Base-by-base conservation (phyloP, 1,140 invertebrate species). In the Cheumatopsyche charites region DNA sequence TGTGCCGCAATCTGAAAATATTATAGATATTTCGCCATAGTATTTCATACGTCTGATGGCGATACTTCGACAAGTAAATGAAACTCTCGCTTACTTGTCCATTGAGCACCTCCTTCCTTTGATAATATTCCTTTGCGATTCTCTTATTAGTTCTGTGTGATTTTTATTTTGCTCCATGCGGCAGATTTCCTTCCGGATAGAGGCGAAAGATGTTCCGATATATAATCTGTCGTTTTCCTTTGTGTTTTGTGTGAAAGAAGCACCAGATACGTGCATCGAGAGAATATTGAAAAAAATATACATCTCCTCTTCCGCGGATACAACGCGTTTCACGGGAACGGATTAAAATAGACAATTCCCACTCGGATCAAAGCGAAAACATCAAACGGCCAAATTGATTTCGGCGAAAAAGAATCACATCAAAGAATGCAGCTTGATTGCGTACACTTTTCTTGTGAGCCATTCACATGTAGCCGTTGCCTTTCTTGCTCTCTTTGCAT, bases 71-170 rank as follows among this genome's bases (percentile, higher is more conserved):
- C 21, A 52, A 41, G 26, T 42, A 68, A 68, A 68, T 68, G 66
- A 68, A 66, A 68, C 17, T 47, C 47, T 21, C 12, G 19, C 26
- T 11, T 62, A 2, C 17, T 1, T 52, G 29, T 68, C 47, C 41
- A 58, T 68, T 21, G 47, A 68, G 49, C 66, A 68, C 66, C 63
- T 66, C 43, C 23, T 43, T 47, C 21, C 66, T 45, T 68, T 61
- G 25, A 26, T 1, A n/a, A n/a, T n/a, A n/a, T n/a, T 47, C 58
- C 42, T 68, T 70, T 70, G 58, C 45, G 67, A 70, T 61, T 70
- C 52, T 70, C 67, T 70, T 70, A 70, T 70, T 70, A 70, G 67
- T 68, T 68, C 66, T 68, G 47, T 68, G 45, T 62, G 36, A 70
- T 70, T 70, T 70, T 70, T 70, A 52, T 70, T 62, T 62, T 17